A percentile compares a stretch with the other conserved stretches of the same genome.
phyloP scores from a whole-genome alignment of 2,113 vertebrate species.

The Cyprinodon tularosa region DNA sequence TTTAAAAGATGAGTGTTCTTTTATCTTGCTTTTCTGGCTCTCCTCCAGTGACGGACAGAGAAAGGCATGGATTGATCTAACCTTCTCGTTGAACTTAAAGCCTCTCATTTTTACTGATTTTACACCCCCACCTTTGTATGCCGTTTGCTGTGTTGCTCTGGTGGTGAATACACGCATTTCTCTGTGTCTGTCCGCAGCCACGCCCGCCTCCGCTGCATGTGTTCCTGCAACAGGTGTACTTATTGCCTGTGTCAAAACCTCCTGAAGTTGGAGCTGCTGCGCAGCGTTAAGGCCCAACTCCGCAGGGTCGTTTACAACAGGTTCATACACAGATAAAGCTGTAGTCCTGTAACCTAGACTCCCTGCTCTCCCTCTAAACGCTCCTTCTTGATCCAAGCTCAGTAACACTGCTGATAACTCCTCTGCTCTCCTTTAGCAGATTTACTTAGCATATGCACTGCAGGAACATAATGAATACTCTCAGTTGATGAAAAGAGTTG shows the following conservation, averaged over 20 bases:
- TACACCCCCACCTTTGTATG: constrained; percentile 53
- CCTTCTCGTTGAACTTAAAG: neutral
- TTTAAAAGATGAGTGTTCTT: neutral
- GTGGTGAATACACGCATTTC: constrained; percentile 85
- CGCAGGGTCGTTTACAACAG: constrained; percentile 96
- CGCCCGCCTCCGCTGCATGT: constrained; percentile 95
- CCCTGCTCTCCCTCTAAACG: constrained; percentile 38
- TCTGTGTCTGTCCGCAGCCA: constrained; percentile 94
- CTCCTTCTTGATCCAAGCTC: constrained; percentile 40
- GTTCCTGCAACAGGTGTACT: constrained; percentile 97
- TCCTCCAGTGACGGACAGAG: neutral
- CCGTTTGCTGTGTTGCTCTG: constrained; percentile 75
- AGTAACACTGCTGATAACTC: constrained; percentile 46
- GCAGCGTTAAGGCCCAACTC: constrained; percentile 97
- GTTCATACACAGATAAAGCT: constrained; percentile 83
- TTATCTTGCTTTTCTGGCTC: neutral
- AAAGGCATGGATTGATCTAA: neutral
- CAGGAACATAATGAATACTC: constrained; percentile 3
- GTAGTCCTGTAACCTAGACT: constrained; percentile 67
- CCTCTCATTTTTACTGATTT: neutral
- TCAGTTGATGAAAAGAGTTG: neutral
- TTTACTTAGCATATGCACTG: constrained; percentile 79
- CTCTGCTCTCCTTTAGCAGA: constrained; percentile 44
- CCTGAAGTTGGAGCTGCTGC: constrained; percentile 98
- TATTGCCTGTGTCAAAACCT: constrained; percentile 99